Evolutionary conservation across 2,113 vertebrate genomes (phyloP).

Genomic region (Gavia stellata): DNA sequence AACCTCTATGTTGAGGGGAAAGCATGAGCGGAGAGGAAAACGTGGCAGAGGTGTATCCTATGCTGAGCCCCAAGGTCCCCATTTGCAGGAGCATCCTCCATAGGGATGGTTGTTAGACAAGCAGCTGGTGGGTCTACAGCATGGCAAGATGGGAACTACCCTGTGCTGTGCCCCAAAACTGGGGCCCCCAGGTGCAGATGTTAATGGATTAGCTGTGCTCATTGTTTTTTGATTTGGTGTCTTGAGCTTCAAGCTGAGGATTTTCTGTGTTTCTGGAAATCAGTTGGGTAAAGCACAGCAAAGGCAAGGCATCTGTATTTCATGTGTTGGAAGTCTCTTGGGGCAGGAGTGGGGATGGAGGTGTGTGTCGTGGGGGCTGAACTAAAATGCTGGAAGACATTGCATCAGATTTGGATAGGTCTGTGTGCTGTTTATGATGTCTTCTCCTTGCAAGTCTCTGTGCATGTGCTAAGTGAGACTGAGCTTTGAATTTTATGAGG

Average conservation of each 20-base stretch:
- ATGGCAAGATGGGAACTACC: not conserved
- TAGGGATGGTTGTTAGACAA: not conserved
- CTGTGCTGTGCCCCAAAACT: not conserved
- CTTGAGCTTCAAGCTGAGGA: not conserved
- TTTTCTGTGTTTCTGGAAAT: not conserved
- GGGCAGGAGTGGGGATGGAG: not conserved
- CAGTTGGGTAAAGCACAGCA: not conserved
- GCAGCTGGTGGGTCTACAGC: not conserved
- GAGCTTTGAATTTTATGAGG: constrained; percentile 59
- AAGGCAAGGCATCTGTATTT: not conserved
- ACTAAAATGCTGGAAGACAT: not conserved
- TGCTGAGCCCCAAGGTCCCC: not conserved
- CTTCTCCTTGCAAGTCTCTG: not conserved
- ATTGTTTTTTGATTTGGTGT: not conserved
- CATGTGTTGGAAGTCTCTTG: not conserved
- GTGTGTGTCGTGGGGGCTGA: not conserved
- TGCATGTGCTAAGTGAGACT: not conserved
- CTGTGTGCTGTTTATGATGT: not conserved
- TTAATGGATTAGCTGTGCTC: not conserved
- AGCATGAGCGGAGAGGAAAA: not conserved
- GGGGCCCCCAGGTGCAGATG: not conserved
- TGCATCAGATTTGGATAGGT: not conserved
- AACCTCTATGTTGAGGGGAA: not conserved
- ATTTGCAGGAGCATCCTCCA: not conserved
- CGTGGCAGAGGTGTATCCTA: not conserved